A percentile compares a stretch with the other conserved stretches of the same genome.
Conservation (phyloP, 2,797 vertebrate species). For the Channa striata region DNA sequence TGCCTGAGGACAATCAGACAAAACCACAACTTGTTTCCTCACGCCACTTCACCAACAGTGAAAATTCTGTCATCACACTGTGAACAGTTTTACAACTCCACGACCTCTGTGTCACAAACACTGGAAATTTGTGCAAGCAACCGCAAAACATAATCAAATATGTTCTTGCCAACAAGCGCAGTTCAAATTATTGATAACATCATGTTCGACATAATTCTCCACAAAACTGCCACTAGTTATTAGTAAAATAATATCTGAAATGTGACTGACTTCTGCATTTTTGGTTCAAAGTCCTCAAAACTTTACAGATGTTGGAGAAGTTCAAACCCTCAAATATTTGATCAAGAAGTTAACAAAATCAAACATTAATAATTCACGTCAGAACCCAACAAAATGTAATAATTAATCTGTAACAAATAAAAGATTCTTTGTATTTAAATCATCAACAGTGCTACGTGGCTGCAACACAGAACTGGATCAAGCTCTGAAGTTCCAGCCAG, state of each 20-base stretch:
- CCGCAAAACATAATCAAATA: slow-evolving; percentile 25
- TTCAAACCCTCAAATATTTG: not conserved
- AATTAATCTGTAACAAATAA: no score
- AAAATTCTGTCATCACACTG: not conserved
- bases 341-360: not conserved
- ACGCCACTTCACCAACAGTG: not conserved
- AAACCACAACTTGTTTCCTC: not conserved
- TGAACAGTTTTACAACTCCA: not conserved
- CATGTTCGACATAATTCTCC: not conserved
- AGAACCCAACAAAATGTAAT: not conserved
- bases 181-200: slow-evolving; percentile 37
- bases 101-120: slow-evolving; percentile 8
- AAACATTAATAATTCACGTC: not conserved
- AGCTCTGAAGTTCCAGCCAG: slow-evolving; percentile 6
- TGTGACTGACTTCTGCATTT: not conserved
- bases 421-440: not conserved
- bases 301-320: no score
- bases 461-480: not conserved
- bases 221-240: no score
- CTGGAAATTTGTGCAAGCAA: slow-evolving; percentile 40
- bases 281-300: not conserved
- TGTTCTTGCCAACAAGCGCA: slow-evolving; percentile 43
- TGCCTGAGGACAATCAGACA: slow-evolving; percentile 82
- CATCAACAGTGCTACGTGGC: not conserved
- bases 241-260: no score